Percentiles rank a stretch among this genome's conserved stretches.
Conservation (phyloP, 2,113 vertebrate genomes). For the Romanogobio albipinnatus region DNA sequence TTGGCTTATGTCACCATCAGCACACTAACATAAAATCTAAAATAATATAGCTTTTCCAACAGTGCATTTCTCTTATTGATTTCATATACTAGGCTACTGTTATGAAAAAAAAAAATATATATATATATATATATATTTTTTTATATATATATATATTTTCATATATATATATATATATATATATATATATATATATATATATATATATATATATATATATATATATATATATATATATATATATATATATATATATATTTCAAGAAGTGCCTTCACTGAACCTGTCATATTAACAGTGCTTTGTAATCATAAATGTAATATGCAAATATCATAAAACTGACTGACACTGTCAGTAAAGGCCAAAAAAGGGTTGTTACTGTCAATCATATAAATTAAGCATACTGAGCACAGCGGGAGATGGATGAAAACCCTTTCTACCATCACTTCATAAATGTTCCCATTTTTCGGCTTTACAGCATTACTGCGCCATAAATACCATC, state of each 20-base stretch:
- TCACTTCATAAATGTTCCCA: slow-evolving; percentile 12
- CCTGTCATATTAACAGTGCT: neutral
- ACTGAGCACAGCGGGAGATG: neutral
- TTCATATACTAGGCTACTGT: too few species aligned
- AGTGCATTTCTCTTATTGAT: too few species aligned
- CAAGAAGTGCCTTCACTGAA: slow-evolving; percentile 14
- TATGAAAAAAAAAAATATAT: too few species aligned
- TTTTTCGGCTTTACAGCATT: slow-evolving; percentile 4
- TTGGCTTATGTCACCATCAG: too few species aligned
- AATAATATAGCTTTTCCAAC: too few species aligned
- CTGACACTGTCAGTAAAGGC: slow-evolving; percentile 7
- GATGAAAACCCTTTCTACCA: neutral
- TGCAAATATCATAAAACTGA: slow-evolving; percentile 9
- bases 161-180: too few species aligned
- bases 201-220: too few species aligned
- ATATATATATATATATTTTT: neutral
- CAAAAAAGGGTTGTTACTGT: neutral
- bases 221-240: too few species aligned
- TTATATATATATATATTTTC: neutral
- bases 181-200: too few species aligned
- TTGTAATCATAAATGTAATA: too few species aligned
- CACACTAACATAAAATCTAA: too few species aligned
- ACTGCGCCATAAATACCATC: slow-evolving; percentile 15
- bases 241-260: neutral
- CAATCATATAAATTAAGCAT: slow-evolving; percentile 33